Conservation (phyloP, 2,797 vertebrate genomes). For the Loris lydekkerianus region DNA sequence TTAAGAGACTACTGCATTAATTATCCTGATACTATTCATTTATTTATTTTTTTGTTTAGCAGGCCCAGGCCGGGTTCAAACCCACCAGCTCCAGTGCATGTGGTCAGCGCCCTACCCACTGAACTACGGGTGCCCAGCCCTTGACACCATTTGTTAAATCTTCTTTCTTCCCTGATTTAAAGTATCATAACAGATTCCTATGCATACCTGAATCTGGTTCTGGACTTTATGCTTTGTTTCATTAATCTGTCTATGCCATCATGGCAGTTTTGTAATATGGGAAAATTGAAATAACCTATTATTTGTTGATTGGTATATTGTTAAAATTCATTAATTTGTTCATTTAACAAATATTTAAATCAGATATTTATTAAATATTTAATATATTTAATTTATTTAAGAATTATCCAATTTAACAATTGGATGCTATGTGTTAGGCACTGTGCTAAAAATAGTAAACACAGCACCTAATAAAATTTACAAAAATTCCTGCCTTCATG, state of each 20-base stretch:
- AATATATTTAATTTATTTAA: too few relatives aligned
- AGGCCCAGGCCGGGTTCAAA: too few relatives aligned
- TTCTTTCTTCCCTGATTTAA: neutral
- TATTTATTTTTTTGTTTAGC: too few relatives aligned
- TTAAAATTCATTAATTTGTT: slow-evolving; percentile 32
- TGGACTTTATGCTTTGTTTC: neutral
- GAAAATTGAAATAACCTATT: neutral
- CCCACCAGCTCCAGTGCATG: too few relatives aligned
- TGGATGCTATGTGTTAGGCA: neutral
- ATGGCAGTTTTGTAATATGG: neutral
- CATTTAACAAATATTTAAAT: neutral
- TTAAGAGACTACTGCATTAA: neutral
- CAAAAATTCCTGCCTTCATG: neutral
- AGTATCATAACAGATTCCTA: neutral
- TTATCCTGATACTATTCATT: neutral
- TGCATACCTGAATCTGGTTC: neutral
- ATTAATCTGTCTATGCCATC: neutral
- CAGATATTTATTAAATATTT: too few relatives aligned
- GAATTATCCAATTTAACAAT: neutral
- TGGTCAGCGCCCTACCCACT: too few relatives aligned
- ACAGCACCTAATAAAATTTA: neutral
- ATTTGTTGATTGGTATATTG: neutral
- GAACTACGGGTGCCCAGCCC: too few relatives aligned
- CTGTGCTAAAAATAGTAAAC: neutral
- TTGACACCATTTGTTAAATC: neutral